A percentile compares a stretch with the other conserved stretches of the same genome.
phyloP scores from a whole-genome alignment of 2,888 invertebrate species.

The Pandemis heparana region DNA sequence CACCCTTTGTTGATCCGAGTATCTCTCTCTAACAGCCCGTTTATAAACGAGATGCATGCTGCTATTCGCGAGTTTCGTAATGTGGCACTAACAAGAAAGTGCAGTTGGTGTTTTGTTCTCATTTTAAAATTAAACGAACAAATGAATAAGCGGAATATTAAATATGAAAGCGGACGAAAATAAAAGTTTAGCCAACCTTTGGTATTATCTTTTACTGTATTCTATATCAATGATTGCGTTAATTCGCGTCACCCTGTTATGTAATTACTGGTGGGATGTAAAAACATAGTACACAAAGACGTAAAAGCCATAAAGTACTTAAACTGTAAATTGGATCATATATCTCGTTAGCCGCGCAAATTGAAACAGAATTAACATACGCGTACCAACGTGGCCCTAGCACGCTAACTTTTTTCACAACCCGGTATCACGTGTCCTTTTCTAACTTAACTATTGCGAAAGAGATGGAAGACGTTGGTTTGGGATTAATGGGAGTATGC shows the following conservation, averaged over 20 bases:
- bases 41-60: not conserved
- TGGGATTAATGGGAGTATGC: not conserved
- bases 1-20: not conserved
- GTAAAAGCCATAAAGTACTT: not conserved
- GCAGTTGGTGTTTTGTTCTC: not conserved
- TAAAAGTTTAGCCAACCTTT: too few relatives aligned
- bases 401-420: not conserved
- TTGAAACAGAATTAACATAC: constrained; percentile 54
- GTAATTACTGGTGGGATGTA: not conserved
- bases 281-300: not conserved
- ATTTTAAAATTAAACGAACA: not conserved
- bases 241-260: too few relatives aligned
- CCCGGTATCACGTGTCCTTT: not conserved
- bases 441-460: not conserved
- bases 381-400: constrained; percentile 48
- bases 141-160: not conserved
- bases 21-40: not conserved
- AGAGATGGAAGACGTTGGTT: not conserved
- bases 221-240: too few relatives aligned
- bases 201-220: too few relatives aligned
- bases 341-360: constrained; percentile 50
- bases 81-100: not conserved
- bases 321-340: constrained; percentile 32
- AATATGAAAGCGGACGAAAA: not conserved
- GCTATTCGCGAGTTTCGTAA: not conserved